Base-by-base conservation (phyloP, 2,888 invertebrate species). In the Acrocyrtus sp. region DNA sequence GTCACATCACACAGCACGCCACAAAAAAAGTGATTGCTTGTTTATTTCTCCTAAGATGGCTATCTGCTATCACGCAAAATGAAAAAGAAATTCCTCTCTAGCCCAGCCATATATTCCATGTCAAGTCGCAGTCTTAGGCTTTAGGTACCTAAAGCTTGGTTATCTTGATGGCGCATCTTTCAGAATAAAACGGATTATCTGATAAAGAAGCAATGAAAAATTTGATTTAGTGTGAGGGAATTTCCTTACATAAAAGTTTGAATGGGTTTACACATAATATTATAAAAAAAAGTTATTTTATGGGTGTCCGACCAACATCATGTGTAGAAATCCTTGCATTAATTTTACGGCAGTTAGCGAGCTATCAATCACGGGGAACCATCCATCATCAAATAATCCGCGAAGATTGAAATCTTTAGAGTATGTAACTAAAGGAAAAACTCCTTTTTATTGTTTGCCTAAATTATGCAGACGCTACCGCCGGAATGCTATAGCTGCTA, bases 111-210 rank as follows among this genome's bases (percentile, higher is more conserved):
- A n/a, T n/a, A n/a, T n/a, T n/a, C n/a, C n/a, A n/a, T 43, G 15
- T 43, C 6, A 43, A n/a, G 15, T 43, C n/a, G 2, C 15, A 2
- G 3, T 43, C 2, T 43, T n/a, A 43, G 48, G 21, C 19, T 21
- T 19, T 48, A 21, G n/a, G 3, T 17, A 51, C 15, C 24, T 26
- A 12, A 12, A 15, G 12, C 22, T 50, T 3, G 22, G 22, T 57
- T 48, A 61, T 61, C 60, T n/a, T 27, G n/a, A 12, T 43, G 63
- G 26, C 45, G 63, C 43, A 63, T 63, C 63, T 63, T 15, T 10
- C 53, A 24, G 53, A 43, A 58, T n/a, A 63, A 63, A 48, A 63
- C 43, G 53, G 63, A 45, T 50, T 53, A 53, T 26, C 19, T 53
- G 53, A 63, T 53, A 62, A 21, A 50, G 15, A 51, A 43, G 24